Percentiles rank a stretch among this genome's conserved stretches.
Evolutionary conservation across 2,797 vertebrate genomes (phyloP).

Genomic region (Nyctibius grandis): DNA sequence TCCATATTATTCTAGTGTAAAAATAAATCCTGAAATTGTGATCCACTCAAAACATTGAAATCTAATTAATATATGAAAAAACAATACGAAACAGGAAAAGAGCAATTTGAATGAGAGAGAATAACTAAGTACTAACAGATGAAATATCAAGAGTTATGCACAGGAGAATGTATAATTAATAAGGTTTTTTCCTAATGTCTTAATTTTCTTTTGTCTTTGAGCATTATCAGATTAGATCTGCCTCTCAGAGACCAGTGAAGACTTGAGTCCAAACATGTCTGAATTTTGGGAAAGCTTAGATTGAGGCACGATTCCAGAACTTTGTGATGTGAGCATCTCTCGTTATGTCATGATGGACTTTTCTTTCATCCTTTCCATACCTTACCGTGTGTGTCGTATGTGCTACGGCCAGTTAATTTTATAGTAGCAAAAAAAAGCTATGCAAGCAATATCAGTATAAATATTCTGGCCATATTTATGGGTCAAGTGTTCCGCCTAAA

Average conservation of each 20-base stretch:
- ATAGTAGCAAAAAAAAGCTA: accelerated
- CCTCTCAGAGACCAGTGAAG: neutral
- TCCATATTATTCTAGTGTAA: neutral
- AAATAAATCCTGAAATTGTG: neutral
- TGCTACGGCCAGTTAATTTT: neutral
- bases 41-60: neutral
- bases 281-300: neutral
- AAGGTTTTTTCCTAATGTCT: neutral
- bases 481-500: neutral
- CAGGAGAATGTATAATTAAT: neutral
- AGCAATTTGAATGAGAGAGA: neutral
- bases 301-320: neutral
- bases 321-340: neutral
- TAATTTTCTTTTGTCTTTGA: neutral
- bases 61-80: neutral
- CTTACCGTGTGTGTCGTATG: neutral
- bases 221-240: neutral
- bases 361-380: neutral
- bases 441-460: neutral
- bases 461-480: neutral
- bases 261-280: neutral
- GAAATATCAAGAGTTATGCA: neutral
- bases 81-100: neutral
- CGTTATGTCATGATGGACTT: neutral
- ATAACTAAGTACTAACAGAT: neutral